Percentiles rank a stretch among this genome's conserved stretches.
Conservation (phyloP, 2,797 vertebrate genomes). For the Buceros bicornis region DNA sequence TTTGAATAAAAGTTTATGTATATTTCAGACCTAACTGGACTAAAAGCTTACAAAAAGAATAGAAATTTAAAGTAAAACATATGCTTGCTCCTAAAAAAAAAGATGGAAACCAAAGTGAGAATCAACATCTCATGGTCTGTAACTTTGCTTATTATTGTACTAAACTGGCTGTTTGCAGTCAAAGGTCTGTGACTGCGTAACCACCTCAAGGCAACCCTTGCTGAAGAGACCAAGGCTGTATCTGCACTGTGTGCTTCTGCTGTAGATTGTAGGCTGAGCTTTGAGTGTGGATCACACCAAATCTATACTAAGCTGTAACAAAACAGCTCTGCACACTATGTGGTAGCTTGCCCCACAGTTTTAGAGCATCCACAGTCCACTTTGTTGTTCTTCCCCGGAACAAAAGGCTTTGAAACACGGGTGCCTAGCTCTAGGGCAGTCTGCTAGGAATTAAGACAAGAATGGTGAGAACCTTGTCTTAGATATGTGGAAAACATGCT, state of each 20-base stretch:
- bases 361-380: accelerated
- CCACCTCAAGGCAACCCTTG: not conserved
- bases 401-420: not conserved
- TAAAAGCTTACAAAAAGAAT: not conserved
- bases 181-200: not conserved
- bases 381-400: not conserved
- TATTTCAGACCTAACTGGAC: not conserved
- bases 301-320: not conserved
- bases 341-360: not conserved
- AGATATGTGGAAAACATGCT: not conserved
- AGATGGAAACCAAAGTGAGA: not conserved
- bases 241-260: accelerated
- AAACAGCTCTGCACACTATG: not conserved
- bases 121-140: not conserved
- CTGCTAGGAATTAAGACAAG: not conserved
- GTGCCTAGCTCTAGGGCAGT: not conserved
- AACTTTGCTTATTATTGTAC: not conserved
- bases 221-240: not conserved
- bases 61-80: not conserved
- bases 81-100: not conserved
- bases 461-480: not conserved
- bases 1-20: not conserved
- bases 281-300: not conserved
- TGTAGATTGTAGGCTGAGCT: not conserved
- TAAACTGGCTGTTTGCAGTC: not conserved